Percentiles rank a stretch among this genome's conserved stretches.
Evolutionary conservation across 2,113 vertebrate species (phyloP).

Genomic region (Chunga burmeisteri): DNA sequence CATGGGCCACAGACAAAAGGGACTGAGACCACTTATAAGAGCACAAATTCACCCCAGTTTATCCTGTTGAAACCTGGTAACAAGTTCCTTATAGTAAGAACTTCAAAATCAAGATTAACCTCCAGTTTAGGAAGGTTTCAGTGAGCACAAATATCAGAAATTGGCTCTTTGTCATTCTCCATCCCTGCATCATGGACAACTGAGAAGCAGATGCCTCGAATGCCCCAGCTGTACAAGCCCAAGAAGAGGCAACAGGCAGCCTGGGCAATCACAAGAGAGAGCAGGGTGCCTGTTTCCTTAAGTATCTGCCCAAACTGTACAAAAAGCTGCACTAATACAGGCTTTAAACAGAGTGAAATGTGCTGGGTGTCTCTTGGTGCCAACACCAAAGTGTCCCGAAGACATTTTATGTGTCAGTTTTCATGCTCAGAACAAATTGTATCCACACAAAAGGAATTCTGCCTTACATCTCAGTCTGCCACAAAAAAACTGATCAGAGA

Average conservation of each 20-base stretch:
- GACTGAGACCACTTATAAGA: neutral
- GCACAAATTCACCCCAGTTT: neutral
- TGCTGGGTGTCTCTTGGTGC: neutral
- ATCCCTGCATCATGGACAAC: neutral
- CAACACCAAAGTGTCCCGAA: neutral
- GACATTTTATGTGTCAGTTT: neutral
- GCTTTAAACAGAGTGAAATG: neutral
- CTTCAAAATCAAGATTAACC: neutral
- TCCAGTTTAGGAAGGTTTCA: neutral
- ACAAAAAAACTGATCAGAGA: neutral
- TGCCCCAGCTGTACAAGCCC: neutral
- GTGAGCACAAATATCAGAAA: neutral
- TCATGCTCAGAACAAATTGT: neutral
- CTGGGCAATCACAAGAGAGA: too few relatives aligned
- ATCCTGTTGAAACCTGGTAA: neutral
- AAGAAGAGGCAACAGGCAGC: neutral
- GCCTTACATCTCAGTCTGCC: neutral
- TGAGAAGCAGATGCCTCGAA: neutral
- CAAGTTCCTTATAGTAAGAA: neutral
- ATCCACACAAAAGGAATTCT: neutral
- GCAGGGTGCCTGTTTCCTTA: rapidly evolving
- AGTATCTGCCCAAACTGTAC: neutral
- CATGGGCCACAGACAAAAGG: neutral
- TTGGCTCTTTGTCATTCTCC: neutral
- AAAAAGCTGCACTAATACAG: neutral